Conservation (phyloP, 2,113 vertebrate genomes). For the Actenoides lindsayi region DNA sequence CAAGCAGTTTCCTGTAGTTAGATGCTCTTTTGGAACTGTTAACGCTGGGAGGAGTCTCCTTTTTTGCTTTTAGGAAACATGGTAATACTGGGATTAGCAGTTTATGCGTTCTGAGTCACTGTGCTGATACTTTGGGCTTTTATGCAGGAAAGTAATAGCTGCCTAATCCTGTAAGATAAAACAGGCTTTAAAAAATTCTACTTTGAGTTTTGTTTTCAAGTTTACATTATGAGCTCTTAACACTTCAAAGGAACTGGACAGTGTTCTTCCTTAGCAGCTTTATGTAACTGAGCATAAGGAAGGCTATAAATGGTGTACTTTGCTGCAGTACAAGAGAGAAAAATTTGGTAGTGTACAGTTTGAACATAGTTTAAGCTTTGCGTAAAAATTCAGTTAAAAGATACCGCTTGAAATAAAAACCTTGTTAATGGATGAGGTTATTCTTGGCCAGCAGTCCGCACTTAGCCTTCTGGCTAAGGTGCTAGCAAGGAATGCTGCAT, state of each 20-base stretch:
- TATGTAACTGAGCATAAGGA: neutral
- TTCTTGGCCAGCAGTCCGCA: neutral
- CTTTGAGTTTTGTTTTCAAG: slow-evolving; percentile 35
- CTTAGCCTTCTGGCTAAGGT: slow-evolving; percentile 30
- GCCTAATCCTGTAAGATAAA: neutral
- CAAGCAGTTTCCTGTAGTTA: slow-evolving; percentile 42
- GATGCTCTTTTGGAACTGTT: slow-evolving; percentile 35
- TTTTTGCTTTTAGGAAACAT: slow-evolving; percentile 40
- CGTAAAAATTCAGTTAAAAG: slow-evolving; percentile 25
- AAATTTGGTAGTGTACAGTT: neutral
- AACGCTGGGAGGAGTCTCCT: neutral
- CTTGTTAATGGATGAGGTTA: slow-evolving; percentile 25
- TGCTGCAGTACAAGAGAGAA: neutral
- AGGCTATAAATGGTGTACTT: slow-evolving; percentile 7
- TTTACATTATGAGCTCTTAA: slow-evolving; percentile 17
- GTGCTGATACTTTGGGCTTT: neutral
- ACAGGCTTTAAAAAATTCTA: neutral
- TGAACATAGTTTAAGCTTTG: slow-evolving; percentile 27
- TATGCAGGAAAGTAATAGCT: slow-evolving; percentile 3
- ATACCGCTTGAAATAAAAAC: neutral
- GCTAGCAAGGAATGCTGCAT: neutral
- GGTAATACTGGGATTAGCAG: slow-evolving; percentile 45
- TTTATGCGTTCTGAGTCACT: neutral
- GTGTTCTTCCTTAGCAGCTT: neutral
- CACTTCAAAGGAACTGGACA: neutral